phyloP scores from a whole-genome alignment of 23 tunicate species.

The Trididemnum clinides region DNA sequence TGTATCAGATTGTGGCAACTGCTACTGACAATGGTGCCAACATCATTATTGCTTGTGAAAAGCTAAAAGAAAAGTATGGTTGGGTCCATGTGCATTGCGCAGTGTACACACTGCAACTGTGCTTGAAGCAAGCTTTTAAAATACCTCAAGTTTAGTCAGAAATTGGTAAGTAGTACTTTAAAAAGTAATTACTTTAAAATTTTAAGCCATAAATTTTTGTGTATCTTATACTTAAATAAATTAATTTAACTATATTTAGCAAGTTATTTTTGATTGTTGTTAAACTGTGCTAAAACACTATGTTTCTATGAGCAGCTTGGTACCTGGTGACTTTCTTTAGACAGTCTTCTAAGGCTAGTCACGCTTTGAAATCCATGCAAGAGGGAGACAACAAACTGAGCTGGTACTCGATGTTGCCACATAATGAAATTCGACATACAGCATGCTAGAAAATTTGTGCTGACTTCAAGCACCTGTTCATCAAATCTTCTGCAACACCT shows the following conservation, averaged over 20 bases:
- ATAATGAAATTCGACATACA: constrained; percentile 37
- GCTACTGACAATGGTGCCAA: constrained; percentile 11
- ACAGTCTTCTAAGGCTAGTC: constrained; percentile 50
- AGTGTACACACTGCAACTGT: constrained; percentile 4
- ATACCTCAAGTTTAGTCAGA: constrained; percentile 42
- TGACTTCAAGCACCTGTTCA: constrained; percentile 46
- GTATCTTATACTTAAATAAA: neutral
- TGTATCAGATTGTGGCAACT: constrained; percentile 14
- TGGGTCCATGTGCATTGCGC: constrained; percentile 13
- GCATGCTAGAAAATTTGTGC: constrained; percentile 47
- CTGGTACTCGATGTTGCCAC: constrained; percentile 49
- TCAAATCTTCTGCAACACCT: constrained; percentile 34
- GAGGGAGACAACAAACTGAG: constrained; percentile 25
- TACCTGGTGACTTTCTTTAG: constrained; percentile 37
- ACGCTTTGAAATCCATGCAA: constrained; percentile 32
- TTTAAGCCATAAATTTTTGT: neutral
- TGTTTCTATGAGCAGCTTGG: constrained; percentile 42
- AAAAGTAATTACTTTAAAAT: neutral
- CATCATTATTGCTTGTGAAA: neutral
- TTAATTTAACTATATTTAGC: neutral
- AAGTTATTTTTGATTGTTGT: neutral
- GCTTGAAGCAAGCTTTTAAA: constrained; percentile 37
- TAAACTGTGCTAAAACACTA: neutral
- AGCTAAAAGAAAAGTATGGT: neutral
- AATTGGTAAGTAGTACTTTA: constrained; percentile 38